These are phyloP conservation scores for Helarctos malayanus DNA, from an alignment of 2,797 vertebrate genomes.

Conservation along the genomic window DNA sequence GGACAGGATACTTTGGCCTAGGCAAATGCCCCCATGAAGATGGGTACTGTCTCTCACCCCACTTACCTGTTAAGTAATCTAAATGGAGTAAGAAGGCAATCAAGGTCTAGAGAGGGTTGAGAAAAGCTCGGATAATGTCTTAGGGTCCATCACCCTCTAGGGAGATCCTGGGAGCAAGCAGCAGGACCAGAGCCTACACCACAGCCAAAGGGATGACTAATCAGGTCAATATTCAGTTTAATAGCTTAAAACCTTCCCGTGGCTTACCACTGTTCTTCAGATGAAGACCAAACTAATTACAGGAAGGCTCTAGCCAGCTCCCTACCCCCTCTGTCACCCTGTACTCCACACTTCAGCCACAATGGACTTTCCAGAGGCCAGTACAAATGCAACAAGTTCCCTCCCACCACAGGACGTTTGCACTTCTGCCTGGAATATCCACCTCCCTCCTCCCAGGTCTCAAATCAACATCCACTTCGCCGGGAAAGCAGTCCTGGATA, in stretches of 20 bases:
- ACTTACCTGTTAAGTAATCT: not conserved
- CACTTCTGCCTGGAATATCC: not conserved
- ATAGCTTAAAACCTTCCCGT: not conserved
- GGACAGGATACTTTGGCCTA: not conserved
- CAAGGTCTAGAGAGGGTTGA: not conserved
- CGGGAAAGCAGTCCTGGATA: not conserved
- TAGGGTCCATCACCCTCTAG: not conserved
- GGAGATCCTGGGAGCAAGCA: not conserved
- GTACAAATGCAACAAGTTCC: not conserved
- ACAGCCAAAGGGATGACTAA: not conserved
- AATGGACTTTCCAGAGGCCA: not conserved
- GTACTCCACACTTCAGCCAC: not conserved
- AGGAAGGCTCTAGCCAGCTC: not conserved
- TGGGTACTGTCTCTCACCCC: not conserved
- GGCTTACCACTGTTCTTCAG: not conserved
- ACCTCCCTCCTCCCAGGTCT: not conserved
- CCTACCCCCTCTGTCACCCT: not conserved
- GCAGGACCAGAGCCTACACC: not conserved
- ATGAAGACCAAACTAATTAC: not conserved
- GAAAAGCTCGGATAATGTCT: not conserved
- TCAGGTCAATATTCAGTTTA: not conserved
- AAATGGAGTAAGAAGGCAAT: not conserved
- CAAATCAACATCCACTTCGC: not conserved
- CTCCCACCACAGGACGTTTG: not conserved
- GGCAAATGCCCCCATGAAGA: not conserved